Evolutionary conservation across 2,888 invertebrate species (phyloP).

Genomic region (Gasteruption jaculator): DNA sequence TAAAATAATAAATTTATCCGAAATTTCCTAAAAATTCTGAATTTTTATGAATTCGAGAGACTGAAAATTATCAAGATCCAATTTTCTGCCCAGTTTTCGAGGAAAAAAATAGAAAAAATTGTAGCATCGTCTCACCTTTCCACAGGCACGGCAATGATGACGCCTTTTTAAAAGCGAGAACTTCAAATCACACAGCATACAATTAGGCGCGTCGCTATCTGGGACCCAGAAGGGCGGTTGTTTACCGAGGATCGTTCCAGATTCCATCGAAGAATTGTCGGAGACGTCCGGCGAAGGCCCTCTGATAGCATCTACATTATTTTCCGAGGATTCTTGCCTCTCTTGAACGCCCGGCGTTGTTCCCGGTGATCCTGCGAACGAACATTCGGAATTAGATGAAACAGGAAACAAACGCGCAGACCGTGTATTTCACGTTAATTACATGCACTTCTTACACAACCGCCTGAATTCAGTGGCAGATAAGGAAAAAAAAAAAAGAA

Average conservation of each 20-base stretch:
- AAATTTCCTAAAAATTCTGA: background rate
- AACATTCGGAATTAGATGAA: no score
- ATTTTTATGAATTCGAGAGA: constrained; percentile 6
- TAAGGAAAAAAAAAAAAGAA: no score
- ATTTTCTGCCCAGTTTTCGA: background rate
- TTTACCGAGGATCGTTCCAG: constrained; percentile 60
- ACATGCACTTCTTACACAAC: constrained; percentile 4
- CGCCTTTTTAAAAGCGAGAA: constrained; percentile 79
- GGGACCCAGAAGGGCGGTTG: constrained; percentile 84
- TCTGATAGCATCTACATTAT: constrained; percentile 30
- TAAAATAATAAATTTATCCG: background rate
- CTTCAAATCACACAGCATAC: constrained; percentile 76
- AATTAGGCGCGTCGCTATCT: constrained; percentile 73
- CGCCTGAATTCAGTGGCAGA: no score
- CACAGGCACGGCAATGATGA: constrained; percentile 86
- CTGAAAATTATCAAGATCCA: background rate
- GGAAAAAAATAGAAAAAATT: background rate
- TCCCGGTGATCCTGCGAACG: constrained; percentile 32
- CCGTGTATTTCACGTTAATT: no score
- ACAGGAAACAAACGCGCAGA: background rate
- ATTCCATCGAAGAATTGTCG: constrained; percentile 43
- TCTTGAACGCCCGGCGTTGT: constrained; percentile 33
- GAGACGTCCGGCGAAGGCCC: constrained; percentile 41
- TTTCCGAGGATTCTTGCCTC: constrained; percentile 30
- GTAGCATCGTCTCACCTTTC: constrained; percentile 61